Evolutionary conservation across 2,797 vertebrate species (phyloP), one percentile per base, ranked within the genome.

Genomic region (Balearica regulorum): DNA sequence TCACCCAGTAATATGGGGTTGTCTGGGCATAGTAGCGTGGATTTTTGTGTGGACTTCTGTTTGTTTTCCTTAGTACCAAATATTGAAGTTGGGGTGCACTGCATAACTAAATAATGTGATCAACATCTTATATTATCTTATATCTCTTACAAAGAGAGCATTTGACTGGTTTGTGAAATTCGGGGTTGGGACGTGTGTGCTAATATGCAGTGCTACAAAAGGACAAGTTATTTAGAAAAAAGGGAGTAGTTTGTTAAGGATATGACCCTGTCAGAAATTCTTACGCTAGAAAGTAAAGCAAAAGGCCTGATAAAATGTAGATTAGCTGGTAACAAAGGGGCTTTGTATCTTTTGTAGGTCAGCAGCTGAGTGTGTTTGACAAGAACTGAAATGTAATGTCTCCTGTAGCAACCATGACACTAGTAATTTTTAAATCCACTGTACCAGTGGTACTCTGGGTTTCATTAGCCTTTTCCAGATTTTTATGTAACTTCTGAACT

Each of bases 301-400:
- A 81, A 96, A 94, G 82, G 69, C 89, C 65, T 76, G 79, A 92
- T 96, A 96, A 97, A 96, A 95, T 93, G 93, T 89, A 94, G 94
- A 95, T 95, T 96, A 96, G 93, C 87, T 92, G 61, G 84, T 94
- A 96, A 96, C 93, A 97, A 95, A 94, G 87, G 87, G 80, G 79
- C 95, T 96, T 96, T 96, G 92, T 97, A 54, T 94, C 90, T 95
- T 96, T 96, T 97, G 94, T 97, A 97, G 95, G 93, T 95, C 95
- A 96, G 92, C 89, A 91, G 87, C 91, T 95, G 90, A 96, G 82
- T 93, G 79, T 90, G 93, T 95, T 96, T 95, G 90, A 94, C 92
- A 96, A 96, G 96, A 95, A 96, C 77, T 95, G 91, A 96, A 97
- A 95, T 96, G 81, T 91, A 91, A 86, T 79, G 94, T 96, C 93